Percentiles rank a stretch among this genome's conserved stretches.
Conservation (phyloP, 1,140 invertebrate species). For the Rhyacophila brunnea region DNA sequence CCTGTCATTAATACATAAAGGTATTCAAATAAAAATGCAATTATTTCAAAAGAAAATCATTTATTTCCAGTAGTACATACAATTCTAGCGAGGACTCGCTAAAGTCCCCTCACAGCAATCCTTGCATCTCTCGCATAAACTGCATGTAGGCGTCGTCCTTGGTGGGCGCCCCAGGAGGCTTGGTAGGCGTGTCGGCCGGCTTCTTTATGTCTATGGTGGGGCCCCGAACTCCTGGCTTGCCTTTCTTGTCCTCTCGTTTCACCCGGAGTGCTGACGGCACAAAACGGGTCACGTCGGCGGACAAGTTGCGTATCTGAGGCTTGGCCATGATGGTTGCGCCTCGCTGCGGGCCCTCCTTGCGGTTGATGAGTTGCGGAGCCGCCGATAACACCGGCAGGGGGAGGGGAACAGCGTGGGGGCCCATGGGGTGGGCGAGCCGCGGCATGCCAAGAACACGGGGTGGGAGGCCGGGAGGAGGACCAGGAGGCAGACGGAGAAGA, state of each 20-base stretch:
- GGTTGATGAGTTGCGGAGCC: constrained; percentile 77
- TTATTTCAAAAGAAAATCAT: not conserved
- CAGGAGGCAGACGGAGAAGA: constrained; percentile 39
- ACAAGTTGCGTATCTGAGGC: constrained; percentile 91
- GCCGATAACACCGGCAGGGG: constrained; percentile 70
- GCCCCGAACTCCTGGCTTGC: constrained; percentile 44
- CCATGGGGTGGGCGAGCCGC: constrained; percentile 56
- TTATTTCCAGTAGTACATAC: not conserved
- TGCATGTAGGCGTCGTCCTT: constrained; percentile 98
- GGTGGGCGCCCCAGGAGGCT: constrained; percentile 59
- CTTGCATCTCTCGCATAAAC: constrained; percentile 98
- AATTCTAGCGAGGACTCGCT: not conserved
- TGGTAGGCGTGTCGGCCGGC: constrained; percentile 14
- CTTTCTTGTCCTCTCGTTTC: constrained; percentile 77
- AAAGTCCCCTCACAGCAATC: constrained; percentile 65
- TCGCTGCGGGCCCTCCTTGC: constrained; percentile 60
- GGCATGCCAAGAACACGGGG: constrained; percentile 49
- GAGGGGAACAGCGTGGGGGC: constrained; percentile 62
- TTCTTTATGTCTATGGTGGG: constrained; percentile 45
- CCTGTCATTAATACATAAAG: too few species aligned
- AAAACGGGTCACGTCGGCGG: constrained; percentile 93
- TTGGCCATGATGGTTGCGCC: constrained; percentile 88
- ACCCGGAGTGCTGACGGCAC: constrained; percentile 88
- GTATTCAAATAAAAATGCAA: too few species aligned
- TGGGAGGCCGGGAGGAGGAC: constrained; percentile 57